A percentile compares a stretch with the other conserved stretches of the same genome.
phyloP scores from a whole-genome alignment of 2,113 vertebrate species.

The Daphoenositta chrysoptera region DNA sequence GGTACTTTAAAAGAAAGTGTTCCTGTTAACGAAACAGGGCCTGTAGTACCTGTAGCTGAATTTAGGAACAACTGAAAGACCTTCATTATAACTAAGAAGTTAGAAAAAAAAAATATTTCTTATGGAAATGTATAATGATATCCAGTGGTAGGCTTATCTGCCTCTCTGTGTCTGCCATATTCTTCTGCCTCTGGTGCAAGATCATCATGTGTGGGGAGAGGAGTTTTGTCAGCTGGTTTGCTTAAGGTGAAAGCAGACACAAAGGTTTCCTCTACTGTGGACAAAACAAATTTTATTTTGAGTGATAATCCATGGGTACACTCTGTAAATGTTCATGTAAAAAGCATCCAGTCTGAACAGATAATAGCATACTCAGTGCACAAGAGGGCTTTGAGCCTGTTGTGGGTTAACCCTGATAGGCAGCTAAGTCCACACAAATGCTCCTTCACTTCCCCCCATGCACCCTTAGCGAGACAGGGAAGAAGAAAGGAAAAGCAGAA shows the following conservation, averaged over 20 bases:
- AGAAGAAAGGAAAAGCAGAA: not conserved
- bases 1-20: not conserved
- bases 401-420: not conserved
- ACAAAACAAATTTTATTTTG: not conserved
- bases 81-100: not conserved
- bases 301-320: not conserved
- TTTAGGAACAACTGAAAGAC: not conserved
- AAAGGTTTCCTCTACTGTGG: not conserved
- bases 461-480: not conserved
- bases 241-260: not conserved
- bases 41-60: not conserved
- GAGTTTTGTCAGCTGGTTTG: not conserved
- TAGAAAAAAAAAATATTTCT: not conserved
- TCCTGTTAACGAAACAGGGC: not conserved
- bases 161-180: not conserved
- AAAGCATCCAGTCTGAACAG: not conserved
- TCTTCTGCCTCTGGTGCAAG: not conserved
- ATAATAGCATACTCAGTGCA: not conserved
- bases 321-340: not conserved
- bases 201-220: not conserved
- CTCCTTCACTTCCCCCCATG: not conserved
- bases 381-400: not conserved
- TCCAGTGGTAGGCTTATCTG: not conserved
- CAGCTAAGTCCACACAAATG: not conserved
- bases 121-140: not conserved